Evolutionary conservation across 2,888 invertebrate genomes (phyloP).

Genomic region (Cremastobaeus sp.): DNA sequence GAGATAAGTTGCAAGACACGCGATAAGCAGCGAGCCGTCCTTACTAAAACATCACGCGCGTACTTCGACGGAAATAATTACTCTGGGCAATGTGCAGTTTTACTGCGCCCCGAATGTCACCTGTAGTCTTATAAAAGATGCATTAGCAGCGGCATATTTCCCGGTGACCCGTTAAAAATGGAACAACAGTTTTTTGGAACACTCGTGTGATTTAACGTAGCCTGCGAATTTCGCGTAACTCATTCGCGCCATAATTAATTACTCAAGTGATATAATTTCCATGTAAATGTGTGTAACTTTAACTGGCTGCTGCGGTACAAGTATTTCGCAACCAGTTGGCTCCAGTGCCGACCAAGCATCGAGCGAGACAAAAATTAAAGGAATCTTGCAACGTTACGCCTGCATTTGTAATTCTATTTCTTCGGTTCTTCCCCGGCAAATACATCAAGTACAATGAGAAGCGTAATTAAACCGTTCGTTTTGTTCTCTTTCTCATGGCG

Average conservation of each 20-base stretch:
- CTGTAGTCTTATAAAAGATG: slow-evolving; percentile 17
- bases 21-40: slow-evolving; percentile 44
- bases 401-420: slow-evolving; percentile 58
- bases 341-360: no score
- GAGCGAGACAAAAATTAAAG: no score
- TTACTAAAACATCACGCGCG: slow-evolving; percentile 20
- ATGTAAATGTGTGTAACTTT: no score
- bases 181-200: no score
- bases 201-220: no score
- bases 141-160: no score
- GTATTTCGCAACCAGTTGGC: no score
- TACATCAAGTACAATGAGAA: slow-evolving; percentile 54
- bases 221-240: no score
- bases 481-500: slow-evolving; percentile 50
- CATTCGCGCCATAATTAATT: no score
- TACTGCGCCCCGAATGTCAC: slow-evolving; percentile 8
- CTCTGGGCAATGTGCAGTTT: slow-evolving; percentile 24
- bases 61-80: slow-evolving; percentile 46
- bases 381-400: slow-evolving; percentile 17
- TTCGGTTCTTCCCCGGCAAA: slow-evolving; percentile 41
- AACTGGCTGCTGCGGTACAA: no score
- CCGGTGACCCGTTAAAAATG: no score
- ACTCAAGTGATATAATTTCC: no score
- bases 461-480: slow-evolving; percentile 56
- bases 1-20: slow-evolving; percentile 43